These are phyloP conservation scores for Telenomus remus DNA, from an alignment of 1,140 invertebrate species.

Conservation along the genomic window DNA sequence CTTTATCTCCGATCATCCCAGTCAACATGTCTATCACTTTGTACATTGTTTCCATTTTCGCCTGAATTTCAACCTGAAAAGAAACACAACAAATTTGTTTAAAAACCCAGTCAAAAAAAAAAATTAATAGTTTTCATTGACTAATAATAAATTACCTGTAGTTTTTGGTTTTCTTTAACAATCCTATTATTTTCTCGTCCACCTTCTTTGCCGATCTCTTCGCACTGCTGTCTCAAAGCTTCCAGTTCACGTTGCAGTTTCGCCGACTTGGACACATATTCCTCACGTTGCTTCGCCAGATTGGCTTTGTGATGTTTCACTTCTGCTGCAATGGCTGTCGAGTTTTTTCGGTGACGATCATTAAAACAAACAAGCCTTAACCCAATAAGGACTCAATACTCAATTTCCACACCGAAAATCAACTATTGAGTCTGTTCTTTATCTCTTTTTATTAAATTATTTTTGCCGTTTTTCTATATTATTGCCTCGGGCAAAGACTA, in stretches of 20 bases:
- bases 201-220: slow-evolving; percentile 81
- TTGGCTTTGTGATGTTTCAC: slow-evolving; percentile 86
- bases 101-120: neutral
- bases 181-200: slow-evolving; percentile 81
- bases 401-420: slow-evolving; percentile 4
- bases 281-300: slow-evolving; percentile 84
- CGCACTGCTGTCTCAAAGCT: slow-evolving; percentile 83
- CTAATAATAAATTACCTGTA: slow-evolving; percentile 78
- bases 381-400: slow-evolving; percentile 12
- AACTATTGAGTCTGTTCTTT: slow-evolving; percentile 6
- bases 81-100: slow-evolving; percentile 2
- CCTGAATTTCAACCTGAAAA: slow-evolving; percentile 85
- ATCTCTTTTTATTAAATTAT: neutral
- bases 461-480: neutral
- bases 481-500: slow-evolving; percentile 17
- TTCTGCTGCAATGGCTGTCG: slow-evolving; percentile 85
- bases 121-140: neutral
- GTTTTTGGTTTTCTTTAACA: slow-evolving; percentile 85
- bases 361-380: slow-evolving; percentile 8
- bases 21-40: slow-evolving; percentile 90
- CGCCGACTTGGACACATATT: slow-evolving; percentile 83
- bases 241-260: slow-evolving; percentile 85
- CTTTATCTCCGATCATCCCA: slow-evolving; percentile 84
- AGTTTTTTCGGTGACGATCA: slow-evolving; percentile 48
- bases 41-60: slow-evolving; percentile 87